Evolutionary conservation across 1,140 invertebrate genomes (phyloP).

Genomic region (Sycophila sp.): DNA sequence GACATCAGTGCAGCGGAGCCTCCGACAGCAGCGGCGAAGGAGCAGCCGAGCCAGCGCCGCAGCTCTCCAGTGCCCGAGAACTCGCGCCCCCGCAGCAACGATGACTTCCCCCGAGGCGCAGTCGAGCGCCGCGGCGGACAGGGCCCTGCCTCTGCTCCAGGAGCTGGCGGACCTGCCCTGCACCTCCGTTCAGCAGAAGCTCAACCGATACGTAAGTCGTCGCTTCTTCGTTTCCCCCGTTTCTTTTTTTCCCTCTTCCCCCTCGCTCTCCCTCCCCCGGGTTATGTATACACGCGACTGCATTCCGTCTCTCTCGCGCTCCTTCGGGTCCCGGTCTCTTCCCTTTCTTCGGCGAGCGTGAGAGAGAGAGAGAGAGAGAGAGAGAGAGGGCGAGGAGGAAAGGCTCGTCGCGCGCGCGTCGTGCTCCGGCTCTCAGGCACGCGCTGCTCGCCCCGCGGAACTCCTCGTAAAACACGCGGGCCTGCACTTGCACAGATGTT

Average conservation of each 20-base stretch:
- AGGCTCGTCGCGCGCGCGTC: background rate
- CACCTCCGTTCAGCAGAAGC: slow-evolving; percentile 49
- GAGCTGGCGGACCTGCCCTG: slow-evolving; percentile 51
- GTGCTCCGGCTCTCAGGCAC: background rate
- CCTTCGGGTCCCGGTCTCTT: background rate
- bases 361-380: background rate
- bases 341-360: background rate
- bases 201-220: slow-evolving; percentile 54
- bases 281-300: too few relatives aligned
- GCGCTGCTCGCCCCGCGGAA: background rate
- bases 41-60: background rate
- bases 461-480: background rate
- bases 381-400: too few relatives aligned
- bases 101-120: background rate
- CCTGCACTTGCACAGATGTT: slow-evolving; percentile 25
- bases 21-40: background rate
- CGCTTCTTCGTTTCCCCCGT: background rate
- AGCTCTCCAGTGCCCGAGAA: background rate
- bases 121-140: background rate
- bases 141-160: slow-evolving; percentile 45
- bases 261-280: background rate
- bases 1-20: background rate
- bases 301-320: background rate
- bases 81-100: background rate
- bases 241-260: background rate